phyloP scores from a whole-genome alignment of 2,797 vertebrate species.

The Nothura maculosa region DNA sequence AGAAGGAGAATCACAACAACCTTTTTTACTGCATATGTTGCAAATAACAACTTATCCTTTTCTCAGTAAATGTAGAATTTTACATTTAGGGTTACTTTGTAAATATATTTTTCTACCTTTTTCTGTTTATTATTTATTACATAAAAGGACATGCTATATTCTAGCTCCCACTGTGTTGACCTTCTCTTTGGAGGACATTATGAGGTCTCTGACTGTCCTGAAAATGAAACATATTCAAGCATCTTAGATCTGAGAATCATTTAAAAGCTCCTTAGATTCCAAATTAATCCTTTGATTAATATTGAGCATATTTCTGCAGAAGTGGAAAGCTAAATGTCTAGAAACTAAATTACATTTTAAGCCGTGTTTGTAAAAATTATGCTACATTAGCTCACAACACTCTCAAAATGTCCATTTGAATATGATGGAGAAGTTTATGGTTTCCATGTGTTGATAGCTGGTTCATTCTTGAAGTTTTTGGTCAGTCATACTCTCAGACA shows the following conservation, averaged over 20 bases:
- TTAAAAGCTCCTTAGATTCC: background rate
- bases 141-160: background rate
- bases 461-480: background rate
- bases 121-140: background rate
- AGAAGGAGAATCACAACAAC: background rate
- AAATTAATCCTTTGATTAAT: slow-evolving; percentile 24
- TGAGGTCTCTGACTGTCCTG: background rate
- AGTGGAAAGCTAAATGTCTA: background rate
- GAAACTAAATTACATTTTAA: slow-evolving; percentile 30
- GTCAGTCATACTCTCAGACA: background rate
- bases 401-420: background rate
- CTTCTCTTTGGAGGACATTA: background rate
- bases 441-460: background rate
- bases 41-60: background rate
- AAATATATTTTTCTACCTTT: background rate
- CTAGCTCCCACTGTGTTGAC: background rate
- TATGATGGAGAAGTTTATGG: background rate
- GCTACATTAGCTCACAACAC: background rate
- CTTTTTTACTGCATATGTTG: background rate
- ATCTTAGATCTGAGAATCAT: background rate
- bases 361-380: background rate
- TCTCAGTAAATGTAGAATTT: background rate
- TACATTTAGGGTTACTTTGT: background rate
- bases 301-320: background rate
- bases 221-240: background rate